A percentile compares a stretch with the other conserved stretches of the same genome.
phyloP scores from a whole-genome alignment of 2,888 invertebrate genomes.

The Antheraea yamamai region DNA sequence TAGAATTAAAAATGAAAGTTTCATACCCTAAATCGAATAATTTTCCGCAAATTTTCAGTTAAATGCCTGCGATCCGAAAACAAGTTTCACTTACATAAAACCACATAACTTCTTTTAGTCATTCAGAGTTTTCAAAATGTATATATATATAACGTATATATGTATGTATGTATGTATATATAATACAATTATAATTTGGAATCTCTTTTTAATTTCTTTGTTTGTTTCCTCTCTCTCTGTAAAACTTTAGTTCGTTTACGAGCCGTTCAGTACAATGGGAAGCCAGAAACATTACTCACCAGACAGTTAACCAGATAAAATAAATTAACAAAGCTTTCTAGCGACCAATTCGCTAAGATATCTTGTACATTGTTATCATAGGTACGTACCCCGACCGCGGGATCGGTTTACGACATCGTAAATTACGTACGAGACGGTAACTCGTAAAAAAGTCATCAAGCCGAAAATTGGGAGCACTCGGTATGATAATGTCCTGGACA shows the following conservation, averaged over 20 bases:
- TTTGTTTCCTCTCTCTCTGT: not conserved
- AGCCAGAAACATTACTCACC: not conserved
- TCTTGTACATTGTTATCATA: constrained; percentile 49
- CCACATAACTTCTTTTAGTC: too few relatives aligned
- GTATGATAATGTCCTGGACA: constrained; percentile 69
- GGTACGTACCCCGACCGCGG: constrained; percentile 36
- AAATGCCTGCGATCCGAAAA: too few relatives aligned
- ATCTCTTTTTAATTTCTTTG: not conserved
- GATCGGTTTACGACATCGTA: constrained; percentile 62
- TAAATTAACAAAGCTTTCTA: constrained; percentile 14
- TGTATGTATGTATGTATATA: too few relatives aligned
- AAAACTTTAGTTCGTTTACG: not conserved
- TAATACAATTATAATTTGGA: not conserved
- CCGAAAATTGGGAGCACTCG: constrained; percentile 73
- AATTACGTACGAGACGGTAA: constrained; percentile 70
- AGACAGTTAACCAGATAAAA: constrained; percentile 9
- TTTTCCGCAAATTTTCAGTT: too few relatives aligned
- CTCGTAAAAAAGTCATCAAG: constrained; percentile 79
- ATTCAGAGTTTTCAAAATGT: too few relatives aligned
- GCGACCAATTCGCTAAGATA: constrained; percentile 11
- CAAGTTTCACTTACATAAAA: too few relatives aligned
- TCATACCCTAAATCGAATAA: too few relatives aligned
- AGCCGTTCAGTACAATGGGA: not conserved
- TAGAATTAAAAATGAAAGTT: too few relatives aligned
- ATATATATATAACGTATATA: too few relatives aligned